Conservation (phyloP, 2,797 vertebrate species). For the Podargus strigoides region DNA sequence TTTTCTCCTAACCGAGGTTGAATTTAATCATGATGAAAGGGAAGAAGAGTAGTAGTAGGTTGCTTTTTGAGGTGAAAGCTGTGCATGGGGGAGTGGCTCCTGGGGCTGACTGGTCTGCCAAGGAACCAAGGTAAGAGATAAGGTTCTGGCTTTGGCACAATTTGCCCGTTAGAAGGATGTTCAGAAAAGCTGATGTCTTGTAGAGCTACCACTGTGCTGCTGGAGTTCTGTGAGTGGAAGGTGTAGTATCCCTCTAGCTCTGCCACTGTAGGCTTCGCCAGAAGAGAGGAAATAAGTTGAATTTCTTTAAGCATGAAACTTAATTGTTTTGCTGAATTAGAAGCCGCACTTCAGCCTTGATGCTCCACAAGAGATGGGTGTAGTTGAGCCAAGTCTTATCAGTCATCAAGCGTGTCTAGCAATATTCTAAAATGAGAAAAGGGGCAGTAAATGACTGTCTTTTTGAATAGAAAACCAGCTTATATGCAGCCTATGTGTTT, state of each 20-base stretch:
- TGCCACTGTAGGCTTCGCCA: not conserved
- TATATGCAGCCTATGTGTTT: not conserved
- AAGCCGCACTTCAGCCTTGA: not conserved
- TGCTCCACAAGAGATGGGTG: not conserved
- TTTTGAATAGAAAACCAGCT: not conserved
- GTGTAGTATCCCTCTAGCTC: not conserved
- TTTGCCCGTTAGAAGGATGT: not conserved
- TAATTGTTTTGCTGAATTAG: not conserved
- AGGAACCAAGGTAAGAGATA: not conserved
- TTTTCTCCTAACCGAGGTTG: not conserved
- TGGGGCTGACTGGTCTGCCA: not conserved
- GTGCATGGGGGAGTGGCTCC: not conserved
- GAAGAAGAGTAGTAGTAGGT: not conserved
- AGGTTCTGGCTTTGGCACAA: not conserved
- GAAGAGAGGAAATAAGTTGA: not conserved
- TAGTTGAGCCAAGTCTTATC: slow-evolving; percentile 36
- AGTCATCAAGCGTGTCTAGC: not conserved
- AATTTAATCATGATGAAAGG: not conserved
- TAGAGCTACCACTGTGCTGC: not conserved
- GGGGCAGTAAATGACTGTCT: not conserved
- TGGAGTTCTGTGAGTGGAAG: not conserved
- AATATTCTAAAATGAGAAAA: slow-evolving; percentile 20
- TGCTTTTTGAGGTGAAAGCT: not conserved
- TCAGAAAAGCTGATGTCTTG: not conserved
- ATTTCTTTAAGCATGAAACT: not conserved